These are phyloP conservation scores for Cyphomyrmex costatus DNA, from an alignment of 1,140 invertebrate genomes.

Conservation along the genomic window DNA sequence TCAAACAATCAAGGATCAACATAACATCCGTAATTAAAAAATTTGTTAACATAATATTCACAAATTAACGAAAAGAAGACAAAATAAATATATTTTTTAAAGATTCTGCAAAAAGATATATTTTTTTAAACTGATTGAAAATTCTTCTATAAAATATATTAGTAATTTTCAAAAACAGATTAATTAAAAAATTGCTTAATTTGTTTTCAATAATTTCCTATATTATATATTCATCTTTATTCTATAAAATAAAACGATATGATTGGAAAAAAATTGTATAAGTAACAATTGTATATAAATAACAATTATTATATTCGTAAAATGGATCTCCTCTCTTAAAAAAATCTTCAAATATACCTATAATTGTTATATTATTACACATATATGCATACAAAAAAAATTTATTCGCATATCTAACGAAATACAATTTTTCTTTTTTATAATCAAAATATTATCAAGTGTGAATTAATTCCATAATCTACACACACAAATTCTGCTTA, in stretches of 20 bases:
- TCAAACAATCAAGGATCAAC: neutral
- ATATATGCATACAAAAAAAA: neutral
- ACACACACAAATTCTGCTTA: neutral
- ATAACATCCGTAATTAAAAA: neutral
- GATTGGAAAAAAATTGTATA: neutral
- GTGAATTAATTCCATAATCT: neutral
- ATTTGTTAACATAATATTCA: neutral
- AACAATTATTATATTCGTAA: neutral
- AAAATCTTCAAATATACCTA: neutral
- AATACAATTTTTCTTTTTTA: conserved; percentile 13
- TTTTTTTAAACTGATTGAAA: neutral
- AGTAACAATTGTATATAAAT: neutral
- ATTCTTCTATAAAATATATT: conserved; percentile 9
- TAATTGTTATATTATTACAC: conserved; percentile 1
- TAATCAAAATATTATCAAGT: conserved; percentile 27
- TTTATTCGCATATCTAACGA: conserved; percentile 3
- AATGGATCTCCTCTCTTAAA: neutral
- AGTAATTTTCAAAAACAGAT: neutral
- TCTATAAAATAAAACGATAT: neutral
- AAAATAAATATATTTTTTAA: neutral
- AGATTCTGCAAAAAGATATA: neutral
- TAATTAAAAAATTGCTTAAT: neutral
- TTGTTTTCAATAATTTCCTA: neutral
- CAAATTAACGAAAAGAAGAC: neutral
- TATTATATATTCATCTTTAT: neutral